Evolutionary conservation across 2,888 invertebrate species (phyloP), one percentile per base, ranked within the genome.

Genomic region (Megalurothrips usitatus): DNA sequence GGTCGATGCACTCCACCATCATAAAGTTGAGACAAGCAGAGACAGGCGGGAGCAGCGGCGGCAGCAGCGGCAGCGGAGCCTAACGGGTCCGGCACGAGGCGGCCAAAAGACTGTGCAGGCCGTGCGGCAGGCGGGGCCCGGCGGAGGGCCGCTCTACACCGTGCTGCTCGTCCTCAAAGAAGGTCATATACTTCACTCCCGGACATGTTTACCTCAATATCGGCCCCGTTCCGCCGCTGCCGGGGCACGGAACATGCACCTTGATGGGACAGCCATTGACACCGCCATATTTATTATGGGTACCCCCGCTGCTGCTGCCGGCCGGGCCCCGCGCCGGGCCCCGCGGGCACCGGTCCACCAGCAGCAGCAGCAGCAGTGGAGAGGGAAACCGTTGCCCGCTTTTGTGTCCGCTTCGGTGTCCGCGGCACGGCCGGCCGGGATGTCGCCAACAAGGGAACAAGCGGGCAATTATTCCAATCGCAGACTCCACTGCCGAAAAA

Each of bases 121-220:
- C n/a, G n/a, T n/a, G n/a, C n/a, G n/a, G n/a, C 52, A 52, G 52
- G 52, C 49, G 12, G 49, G 49, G 52, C 52, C 52, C 52, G 52
- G 52, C 52, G 1, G 1, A 6, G 52, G 34, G 34, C 34, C 34
- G 58, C 58, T 19, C 58, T 6, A 17, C 58, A 14, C 58, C 6
- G 58, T 19, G 58, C 19, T 43, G 34, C 34, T 43, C 34, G 34
- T 43, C 34, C 34, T 43, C 34, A 43, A 43, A 43, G 34, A 43
- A 43, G 34, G 34, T 43, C 34, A 43, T 19, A 58, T 58, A 58
- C 58, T 58, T 75, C 68, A 75, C 68, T 12, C 34, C 34, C 23
- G 68, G 68, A 75, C 68, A 26, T 75, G 68, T 75, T 75, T 75
- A 75, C 68, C 68, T 75, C 68, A 75, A 75, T 75, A 75, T 12